phyloP scores from a whole-genome alignment of 2,797 vertebrate genomes.

The Hydrocynus forskahlii region DNA sequence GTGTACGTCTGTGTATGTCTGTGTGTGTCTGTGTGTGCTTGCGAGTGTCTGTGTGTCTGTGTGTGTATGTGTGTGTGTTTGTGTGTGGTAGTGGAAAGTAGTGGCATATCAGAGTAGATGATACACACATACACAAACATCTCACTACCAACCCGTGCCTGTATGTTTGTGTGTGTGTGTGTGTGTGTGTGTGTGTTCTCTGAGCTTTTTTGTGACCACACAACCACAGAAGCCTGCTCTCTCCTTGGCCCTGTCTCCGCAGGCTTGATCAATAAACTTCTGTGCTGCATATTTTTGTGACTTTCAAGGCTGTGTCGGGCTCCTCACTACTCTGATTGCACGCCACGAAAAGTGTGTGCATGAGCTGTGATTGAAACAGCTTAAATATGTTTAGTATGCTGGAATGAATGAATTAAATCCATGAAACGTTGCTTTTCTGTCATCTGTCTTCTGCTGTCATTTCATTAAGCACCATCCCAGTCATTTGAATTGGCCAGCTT shows the following conservation, averaged over 20 bases:
- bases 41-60: no score
- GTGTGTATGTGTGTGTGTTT: no score
- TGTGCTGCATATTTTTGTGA: slow-evolving; percentile 1
- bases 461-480: neutral
- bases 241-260: neutral
- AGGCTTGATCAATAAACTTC: neutral
- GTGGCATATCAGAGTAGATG: no score
- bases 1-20: no score
- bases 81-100: no score
- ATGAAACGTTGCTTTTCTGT: neutral
- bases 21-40: no score
- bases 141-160: no score
- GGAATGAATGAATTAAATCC: no score
- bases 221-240: neutral
- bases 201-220: neutral
- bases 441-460: neutral
- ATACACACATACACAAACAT: no score
- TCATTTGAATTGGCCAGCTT: slow-evolving; percentile 38
- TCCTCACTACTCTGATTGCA: neutral
- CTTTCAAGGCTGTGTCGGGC: neutral
- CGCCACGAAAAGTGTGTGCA: neutral
- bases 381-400: neutral
- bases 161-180: neutral
- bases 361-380: neutral
- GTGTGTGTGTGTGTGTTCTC: neutral